phyloP scores from a whole-genome alignment of 2,113 vertebrate species.

The Zosterops lateralis region DNA sequence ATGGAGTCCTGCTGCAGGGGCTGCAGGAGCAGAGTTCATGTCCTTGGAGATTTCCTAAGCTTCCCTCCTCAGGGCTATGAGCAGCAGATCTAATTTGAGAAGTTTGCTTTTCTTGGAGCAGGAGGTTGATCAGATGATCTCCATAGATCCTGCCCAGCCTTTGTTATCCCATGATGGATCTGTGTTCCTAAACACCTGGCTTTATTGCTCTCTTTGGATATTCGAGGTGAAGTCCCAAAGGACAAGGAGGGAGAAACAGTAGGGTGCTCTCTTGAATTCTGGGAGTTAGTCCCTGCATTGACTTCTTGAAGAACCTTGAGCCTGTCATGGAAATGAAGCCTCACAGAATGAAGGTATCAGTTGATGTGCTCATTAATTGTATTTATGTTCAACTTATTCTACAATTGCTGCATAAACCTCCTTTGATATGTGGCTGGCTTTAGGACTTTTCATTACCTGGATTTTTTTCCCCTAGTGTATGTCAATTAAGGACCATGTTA shows the following conservation, averaged over 20 bases:
- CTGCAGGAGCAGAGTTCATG: background rate
- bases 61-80: background rate
- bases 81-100: background rate
- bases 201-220: background rate
- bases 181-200: background rate
- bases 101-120: background rate
- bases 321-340: background rate
- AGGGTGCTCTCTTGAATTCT: background rate
- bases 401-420: background rate
- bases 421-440: background rate
- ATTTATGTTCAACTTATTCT: background rate
- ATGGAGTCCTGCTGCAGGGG: background rate
- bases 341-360: background rate
- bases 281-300: background rate
- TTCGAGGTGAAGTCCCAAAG: background rate
- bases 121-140: background rate
- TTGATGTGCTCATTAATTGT: background rate
- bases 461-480: background rate
- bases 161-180: rapidly evolving
- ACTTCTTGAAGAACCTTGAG: background rate
- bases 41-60: background rate
- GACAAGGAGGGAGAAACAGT: rapidly evolving
- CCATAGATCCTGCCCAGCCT: background rate
- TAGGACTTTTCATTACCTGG: background rate
- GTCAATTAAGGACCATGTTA: background rate